Evolutionary conservation across 2,113 vertebrate genomes (phyloP).

Genomic region (Notothenia rossii): DNA sequence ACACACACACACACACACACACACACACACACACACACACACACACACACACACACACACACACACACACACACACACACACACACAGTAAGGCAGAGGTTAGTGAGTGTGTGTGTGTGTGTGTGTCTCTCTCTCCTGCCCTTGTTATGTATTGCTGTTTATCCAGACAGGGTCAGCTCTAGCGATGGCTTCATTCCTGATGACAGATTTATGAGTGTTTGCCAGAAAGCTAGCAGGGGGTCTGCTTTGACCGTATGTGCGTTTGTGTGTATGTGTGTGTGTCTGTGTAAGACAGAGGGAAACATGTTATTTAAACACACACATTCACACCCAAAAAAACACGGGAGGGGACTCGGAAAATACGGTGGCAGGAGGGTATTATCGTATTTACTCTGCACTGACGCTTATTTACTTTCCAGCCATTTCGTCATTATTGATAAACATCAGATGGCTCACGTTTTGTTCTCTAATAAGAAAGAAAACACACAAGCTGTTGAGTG

Average conservation of each 20-base stretch:
- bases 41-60: no score
- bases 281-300: slow-evolving; percentile 56
- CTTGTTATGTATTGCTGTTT: slow-evolving; percentile 83
- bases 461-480: slow-evolving; percentile 32
- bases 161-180: slow-evolving; percentile 82
- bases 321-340: slow-evolving; percentile 77
- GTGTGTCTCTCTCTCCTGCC: slow-evolving; percentile 77
- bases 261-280: slow-evolving; percentile 11
- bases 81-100: slow-evolving; percentile 51
- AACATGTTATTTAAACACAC: slow-evolving; percentile 80
- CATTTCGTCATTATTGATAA: slow-evolving; percentile 57
- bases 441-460: slow-evolving; percentile 67
- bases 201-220: slow-evolving; percentile 86
- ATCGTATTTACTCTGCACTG: slow-evolving; percentile 66
- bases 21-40: not conserved
- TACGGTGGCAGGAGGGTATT: slow-evolving; percentile 47
- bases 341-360: slow-evolving; percentile 78
- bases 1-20: slow-evolving; percentile 6
- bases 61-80: slow-evolving; percentile 19
- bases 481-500: slow-evolving; percentile 27
- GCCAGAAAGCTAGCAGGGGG: slow-evolving; percentile 82
- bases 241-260: slow-evolving; percentile 59
- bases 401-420: slow-evolving; percentile 75
- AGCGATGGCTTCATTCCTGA: slow-evolving; percentile 82
- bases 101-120: slow-evolving; percentile 56